phyloP scores from a whole-genome alignment of 2,113 vertebrate species.

The Pionites leucogaster region DNA sequence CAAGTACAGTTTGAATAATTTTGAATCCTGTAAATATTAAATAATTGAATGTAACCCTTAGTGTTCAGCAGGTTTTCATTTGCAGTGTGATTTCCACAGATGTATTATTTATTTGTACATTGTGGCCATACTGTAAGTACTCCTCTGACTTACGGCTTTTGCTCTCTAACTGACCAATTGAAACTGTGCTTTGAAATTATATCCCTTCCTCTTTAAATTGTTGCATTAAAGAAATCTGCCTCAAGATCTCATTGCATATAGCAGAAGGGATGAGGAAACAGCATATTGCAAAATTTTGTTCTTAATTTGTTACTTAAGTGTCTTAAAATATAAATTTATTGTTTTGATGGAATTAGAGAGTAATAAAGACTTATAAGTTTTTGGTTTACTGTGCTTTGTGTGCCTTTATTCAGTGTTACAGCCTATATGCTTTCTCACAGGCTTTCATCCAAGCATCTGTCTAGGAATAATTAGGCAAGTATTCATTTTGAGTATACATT shows the following conservation, averaged over 20 bases:
- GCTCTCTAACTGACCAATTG: neutral
- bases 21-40: neutral
- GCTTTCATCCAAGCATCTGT: slow-evolving; percentile 35
- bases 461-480: slow-evolving; percentile 9
- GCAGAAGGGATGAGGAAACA: neutral
- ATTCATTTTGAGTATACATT: neutral
- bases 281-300: neutral
- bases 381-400: neutral
- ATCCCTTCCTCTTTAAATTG: neutral
- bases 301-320: neutral
- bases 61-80: neutral
- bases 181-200: neutral
- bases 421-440: slow-evolving; percentile 4
- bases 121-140: neutral
- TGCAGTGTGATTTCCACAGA: neutral
- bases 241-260: neutral
- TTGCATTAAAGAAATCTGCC: neutral
- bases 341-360: neutral
- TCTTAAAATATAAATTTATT: neutral
- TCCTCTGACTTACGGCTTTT: neutral
- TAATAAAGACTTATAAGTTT: neutral
- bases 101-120: neutral
- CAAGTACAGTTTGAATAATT: neutral
- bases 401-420: neutral
- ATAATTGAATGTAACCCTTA: neutral